Evolutionary conservation across 2,797 vertebrate genomes (phyloP).

Genomic region (Australoheros facetus): DNA sequence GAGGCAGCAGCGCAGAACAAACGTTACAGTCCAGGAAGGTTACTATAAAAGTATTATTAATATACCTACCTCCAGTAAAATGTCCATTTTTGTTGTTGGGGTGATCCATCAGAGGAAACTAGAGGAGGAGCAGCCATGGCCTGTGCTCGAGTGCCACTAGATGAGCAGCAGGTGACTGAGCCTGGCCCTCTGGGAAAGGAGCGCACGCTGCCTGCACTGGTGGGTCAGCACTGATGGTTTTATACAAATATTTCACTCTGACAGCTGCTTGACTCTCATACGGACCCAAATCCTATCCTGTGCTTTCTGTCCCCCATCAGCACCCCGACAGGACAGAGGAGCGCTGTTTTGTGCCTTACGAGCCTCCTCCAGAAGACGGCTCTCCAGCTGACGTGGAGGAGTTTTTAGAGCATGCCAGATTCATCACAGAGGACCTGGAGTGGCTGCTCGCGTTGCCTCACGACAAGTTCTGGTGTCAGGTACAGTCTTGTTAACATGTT

Average conservation of each 20-base stretch:
- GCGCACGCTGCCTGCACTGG: slow-evolving; percentile 87
- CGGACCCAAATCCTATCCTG: background rate
- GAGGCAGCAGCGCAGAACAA: background rate
- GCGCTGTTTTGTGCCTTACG: slow-evolving; percentile 90
- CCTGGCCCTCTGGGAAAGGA: slow-evolving; percentile 80
- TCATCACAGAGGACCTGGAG: slow-evolving; percentile 90
- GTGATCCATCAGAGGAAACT: background rate
- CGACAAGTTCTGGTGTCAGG: slow-evolving; percentile 99
- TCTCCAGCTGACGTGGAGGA: slow-evolving; percentile 87
- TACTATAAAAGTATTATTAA: background rate
- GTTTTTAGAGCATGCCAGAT: slow-evolving; percentile 89
- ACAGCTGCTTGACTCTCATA: background rate
- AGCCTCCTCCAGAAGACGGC: slow-evolving; percentile 81
- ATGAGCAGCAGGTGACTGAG: slow-evolving; percentile 87
- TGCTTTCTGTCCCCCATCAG: slow-evolving; percentile 68
- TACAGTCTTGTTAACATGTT: slow-evolving; percentile 43
- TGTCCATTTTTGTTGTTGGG: background rate
- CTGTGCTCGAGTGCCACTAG: slow-evolving; percentile 82
- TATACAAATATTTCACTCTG: background rate
- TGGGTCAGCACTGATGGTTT: slow-evolving; percentile 70
- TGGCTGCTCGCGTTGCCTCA: slow-evolving; percentile 94
- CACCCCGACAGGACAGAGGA: slow-evolving; percentile 90
- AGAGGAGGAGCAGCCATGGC: slow-evolving; percentile 66
- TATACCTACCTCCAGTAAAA: background rate
- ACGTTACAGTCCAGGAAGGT: background rate